Base-by-base conservation (phyloP, 92 coral and sea anemone genomes). In the Porites evermanni region DNA sequence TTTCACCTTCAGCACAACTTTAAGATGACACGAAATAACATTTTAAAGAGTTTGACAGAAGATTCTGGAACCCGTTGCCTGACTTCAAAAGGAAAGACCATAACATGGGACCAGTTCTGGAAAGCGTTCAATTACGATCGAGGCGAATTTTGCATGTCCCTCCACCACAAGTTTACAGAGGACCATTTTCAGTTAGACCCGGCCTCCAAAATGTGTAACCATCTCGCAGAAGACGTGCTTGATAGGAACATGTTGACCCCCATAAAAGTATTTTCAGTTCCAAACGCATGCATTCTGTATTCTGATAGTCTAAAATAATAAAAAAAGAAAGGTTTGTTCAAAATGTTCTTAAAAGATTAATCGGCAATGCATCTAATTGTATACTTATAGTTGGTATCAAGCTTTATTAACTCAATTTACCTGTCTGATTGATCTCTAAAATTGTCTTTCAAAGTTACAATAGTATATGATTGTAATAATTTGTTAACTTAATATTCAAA, bases 151-250 rank as follows among this genome's bases (percentile, higher is more conserved):
- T 87, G 89, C 20, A 51, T 87, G 89, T 79, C 94, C 14, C 66
- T 61, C 32, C 82, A 91, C 53, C 81, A 91, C 7, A 84, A 88
- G 65, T 88, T 91, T 3, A 88, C 92, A 14, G 87, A 69, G 24
- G 92, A 91, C 8, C 94, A 91, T 74, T 91, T 91, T 32, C 73
- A 88, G 38, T 70, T 91, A 21, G 86, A 77, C 53, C 77, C 89
- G 3, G 83, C 92, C 8, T 64, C 94, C 53, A 91, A 88, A 80
- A 91, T 88, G 92, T 20, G 90, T 4, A 91, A 91, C 78, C 91
- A 91, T 66, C 89, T 91, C 14, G 92, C 94, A 3, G 91, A 90
- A 60, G 88, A 90, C 12, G 91, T 90, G 4, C 61, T 90, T 17
- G 91, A 91, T 23, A 88, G 72, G 64, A 78, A 72, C 63, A 91